These are phyloP conservation scores for Chloebia gouldiae DNA, from an alignment of 2,113 vertebrate genomes.

Conservation along the genomic window DNA sequence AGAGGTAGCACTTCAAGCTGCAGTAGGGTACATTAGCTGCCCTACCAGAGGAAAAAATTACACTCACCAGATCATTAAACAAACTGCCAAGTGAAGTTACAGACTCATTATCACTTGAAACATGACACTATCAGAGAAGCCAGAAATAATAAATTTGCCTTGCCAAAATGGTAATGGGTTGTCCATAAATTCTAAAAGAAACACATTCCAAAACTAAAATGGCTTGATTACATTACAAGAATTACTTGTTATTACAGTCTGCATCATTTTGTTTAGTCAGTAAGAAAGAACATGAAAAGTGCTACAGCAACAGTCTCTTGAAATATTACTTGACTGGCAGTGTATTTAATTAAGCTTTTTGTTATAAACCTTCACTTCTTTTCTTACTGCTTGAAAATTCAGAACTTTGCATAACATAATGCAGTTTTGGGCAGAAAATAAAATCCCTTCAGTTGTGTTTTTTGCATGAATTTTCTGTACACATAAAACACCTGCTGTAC, in stretches of 20 bases:
- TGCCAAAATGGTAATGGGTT: background rate
- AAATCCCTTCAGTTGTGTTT: background rate
- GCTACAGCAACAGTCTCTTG: background rate
- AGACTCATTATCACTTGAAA: conserved; percentile 47
- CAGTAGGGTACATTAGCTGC: background rate
- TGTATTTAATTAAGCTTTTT: background rate
- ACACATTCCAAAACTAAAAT: background rate
- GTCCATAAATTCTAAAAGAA: conserved; percentile 8
- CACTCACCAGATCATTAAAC: conserved; percentile 43
- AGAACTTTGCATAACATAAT: background rate
- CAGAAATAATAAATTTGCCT: conserved; percentile 33
- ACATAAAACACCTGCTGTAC: background rate
- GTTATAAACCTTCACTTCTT: background rate
- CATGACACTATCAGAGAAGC: conserved; percentile 18
- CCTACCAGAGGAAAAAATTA: conserved; percentile 11
- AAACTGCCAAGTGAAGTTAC: conserved; percentile 48
- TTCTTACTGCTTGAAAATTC: background rate
- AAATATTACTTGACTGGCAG: background rate
- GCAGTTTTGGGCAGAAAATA: background rate
- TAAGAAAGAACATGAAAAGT: background rate
- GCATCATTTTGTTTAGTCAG: background rate
- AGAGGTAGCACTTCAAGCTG: conserved; percentile 13
- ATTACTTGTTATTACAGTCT: background rate
- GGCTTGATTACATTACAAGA: conserved; percentile 10
- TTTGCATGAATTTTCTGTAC: background rate